Conservation (phyloP, 2,113 vertebrate species). For the Sialia sialis region DNA sequence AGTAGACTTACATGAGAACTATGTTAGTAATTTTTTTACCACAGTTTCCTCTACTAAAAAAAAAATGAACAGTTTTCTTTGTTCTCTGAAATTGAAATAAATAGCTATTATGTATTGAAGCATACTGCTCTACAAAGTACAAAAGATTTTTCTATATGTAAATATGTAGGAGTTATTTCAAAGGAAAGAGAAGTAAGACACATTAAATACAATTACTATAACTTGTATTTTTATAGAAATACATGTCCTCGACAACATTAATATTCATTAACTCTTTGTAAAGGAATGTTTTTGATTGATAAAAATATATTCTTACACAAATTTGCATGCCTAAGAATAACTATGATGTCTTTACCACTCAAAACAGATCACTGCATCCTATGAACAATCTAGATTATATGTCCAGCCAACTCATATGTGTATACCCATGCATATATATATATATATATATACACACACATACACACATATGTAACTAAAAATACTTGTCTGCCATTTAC, state of each 20-base stretch:
- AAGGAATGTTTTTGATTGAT: neutral
- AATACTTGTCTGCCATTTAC: neutral
- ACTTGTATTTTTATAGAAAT: neutral
- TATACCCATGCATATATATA: neutral
- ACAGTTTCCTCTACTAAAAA: neutral
- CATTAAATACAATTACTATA: neutral
- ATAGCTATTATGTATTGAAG: neutral
- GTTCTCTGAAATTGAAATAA: neutral
- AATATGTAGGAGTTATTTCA: neutral
- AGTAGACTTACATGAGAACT: neutral
- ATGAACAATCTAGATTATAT: neutral
- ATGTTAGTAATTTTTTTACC: neutral
- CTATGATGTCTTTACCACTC: neutral
- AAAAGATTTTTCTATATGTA: neutral
- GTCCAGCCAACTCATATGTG: neutral
- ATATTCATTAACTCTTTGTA: neutral
- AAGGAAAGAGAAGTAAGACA: neutral
- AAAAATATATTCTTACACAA: neutral
- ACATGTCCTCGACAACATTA: neutral
- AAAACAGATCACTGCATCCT: neutral
- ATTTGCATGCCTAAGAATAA: neutral
- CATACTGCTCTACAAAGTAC: neutral
- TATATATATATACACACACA: fast-evolving
- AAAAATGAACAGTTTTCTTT: neutral
- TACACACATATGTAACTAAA: neutral